Percentiles rank a stretch among this genome's conserved stretches.
Conservation (phyloP, 2,888 invertebrate species). For the Calephelis perditalis region DNA sequence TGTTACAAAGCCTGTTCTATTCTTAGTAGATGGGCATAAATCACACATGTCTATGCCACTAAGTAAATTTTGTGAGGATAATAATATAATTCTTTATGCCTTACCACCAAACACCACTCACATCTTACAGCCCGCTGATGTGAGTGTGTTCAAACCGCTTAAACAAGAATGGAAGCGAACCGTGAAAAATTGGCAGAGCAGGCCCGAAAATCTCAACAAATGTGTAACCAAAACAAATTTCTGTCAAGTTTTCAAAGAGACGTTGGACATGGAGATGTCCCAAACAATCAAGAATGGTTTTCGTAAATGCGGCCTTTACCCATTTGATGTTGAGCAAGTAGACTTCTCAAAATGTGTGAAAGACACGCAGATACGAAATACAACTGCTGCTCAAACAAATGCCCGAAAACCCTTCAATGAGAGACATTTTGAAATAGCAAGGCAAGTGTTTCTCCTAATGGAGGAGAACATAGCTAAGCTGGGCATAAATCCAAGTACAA, state of each 20-base stretch:
- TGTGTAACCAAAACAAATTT: background rate
- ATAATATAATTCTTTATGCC: background rate
- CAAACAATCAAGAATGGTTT: no score
- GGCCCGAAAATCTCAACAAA: background rate
- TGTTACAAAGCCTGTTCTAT: slow-evolving; percentile 1
- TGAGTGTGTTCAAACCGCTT: background rate
- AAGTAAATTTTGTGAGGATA: background rate
- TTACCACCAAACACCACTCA: slow-evolving; percentile 1
- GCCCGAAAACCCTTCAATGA: no score
- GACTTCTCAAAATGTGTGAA: no score
- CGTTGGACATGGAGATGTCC: background rate
- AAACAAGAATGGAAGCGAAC: slow-evolving; percentile 1
- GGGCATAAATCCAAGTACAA: no score
- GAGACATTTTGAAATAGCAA: no score
- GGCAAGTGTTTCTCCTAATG: no score
- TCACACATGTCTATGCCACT: background rate
- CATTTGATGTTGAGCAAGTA: no score
- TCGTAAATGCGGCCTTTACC: no score
- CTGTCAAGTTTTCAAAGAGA: background rate
- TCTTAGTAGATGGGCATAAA: background rate
- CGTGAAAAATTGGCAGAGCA: background rate
- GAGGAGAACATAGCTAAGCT: no score
- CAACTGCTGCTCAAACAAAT: no score
- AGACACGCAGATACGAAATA: no score
- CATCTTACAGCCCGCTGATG: background rate